These are phyloP conservation scores for Apostichopus parvimensis DNA, from an alignment of 35 echinoderm and acorn worm genomes.

Conservation along the genomic window DNA sequence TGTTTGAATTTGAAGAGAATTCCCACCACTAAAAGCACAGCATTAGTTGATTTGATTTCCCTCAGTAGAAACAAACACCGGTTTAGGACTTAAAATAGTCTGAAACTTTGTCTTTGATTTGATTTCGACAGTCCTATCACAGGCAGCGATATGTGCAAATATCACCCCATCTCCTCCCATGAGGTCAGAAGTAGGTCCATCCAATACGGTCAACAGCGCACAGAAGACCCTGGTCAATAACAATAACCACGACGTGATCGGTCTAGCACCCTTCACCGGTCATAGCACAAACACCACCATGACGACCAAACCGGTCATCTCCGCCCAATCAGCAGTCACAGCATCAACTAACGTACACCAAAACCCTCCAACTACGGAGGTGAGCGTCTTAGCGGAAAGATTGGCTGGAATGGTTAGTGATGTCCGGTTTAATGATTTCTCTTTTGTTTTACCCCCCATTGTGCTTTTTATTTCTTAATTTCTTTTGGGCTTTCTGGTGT, in stretches of 20 bases:
- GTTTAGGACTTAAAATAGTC: too few relatives aligned
- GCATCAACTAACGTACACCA: neutral
- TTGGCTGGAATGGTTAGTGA: too few relatives aligned
- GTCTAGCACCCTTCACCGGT: neutral
- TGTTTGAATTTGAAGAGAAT: too few relatives aligned
- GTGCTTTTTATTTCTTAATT: too few relatives aligned
- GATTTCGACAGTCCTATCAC: neutral
- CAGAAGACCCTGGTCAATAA: neutral
- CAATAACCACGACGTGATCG: constrained; percentile 11
- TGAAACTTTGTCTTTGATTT: neutral
- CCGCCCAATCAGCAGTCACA: neutral
- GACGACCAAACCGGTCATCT: neutral
- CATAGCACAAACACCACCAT: neutral
- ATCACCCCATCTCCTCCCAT: neutral
- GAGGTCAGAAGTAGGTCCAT: neutral
- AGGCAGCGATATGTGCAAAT: constrained; percentile 10
- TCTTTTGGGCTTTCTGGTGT: too few relatives aligned
- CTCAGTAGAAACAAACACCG: too few relatives aligned
- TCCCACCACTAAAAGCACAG: too few relatives aligned
- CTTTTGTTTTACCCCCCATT: too few relatives aligned
- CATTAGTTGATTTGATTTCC: too few relatives aligned
- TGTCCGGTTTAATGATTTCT: too few relatives aligned
- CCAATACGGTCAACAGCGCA: neutral
- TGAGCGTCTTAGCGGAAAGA: neutral
- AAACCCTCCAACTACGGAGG: neutral